phyloP scores from a whole-genome alignment of 1,140 invertebrate species.

The Trichonephila inaurata region DNA sequence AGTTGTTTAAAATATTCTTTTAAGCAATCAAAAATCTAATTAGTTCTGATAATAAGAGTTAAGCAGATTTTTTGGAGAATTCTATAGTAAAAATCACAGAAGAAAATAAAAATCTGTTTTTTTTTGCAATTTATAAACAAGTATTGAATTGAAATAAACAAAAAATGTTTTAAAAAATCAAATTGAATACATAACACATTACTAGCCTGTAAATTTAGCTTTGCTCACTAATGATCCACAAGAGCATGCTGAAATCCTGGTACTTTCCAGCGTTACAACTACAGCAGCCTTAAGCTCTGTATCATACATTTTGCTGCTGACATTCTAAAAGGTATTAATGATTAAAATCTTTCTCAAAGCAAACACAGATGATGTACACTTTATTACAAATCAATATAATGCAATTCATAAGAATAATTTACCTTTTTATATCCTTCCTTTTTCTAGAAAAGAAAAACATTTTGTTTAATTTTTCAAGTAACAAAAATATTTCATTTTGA shows the following conservation, averaged over 20 bases:
- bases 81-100: no score
- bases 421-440: slow-evolving; percentile 68
- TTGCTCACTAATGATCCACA: slow-evolving; percentile 90
- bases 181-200: not conserved
- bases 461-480: not conserved
- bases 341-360: not conserved
- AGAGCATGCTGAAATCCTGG: slow-evolving; percentile 94
- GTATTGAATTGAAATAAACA: not conserved
- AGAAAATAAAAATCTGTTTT: not conserved
- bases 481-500: not conserved
- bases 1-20: no score
- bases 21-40: no score
- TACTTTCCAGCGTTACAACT: slow-evolving; percentile 96
- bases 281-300: slow-evolving; percentile 92
- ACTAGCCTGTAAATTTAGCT: slow-evolving; percentile 83
- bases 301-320: slow-evolving; percentile 82
- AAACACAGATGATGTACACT: not conserved
- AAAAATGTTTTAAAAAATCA: not conserved
- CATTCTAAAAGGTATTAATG: slow-evolving; percentile 44
- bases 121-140: not conserved
- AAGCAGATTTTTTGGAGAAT: no score
- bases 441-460: slow-evolving; percentile 56
- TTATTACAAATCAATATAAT: not conserved
- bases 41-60: no score
- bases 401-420: slow-evolving; percentile 23